phyloP scores from a whole-genome alignment of 2,797 vertebrate species.

The Chaunax sp. region DNA sequence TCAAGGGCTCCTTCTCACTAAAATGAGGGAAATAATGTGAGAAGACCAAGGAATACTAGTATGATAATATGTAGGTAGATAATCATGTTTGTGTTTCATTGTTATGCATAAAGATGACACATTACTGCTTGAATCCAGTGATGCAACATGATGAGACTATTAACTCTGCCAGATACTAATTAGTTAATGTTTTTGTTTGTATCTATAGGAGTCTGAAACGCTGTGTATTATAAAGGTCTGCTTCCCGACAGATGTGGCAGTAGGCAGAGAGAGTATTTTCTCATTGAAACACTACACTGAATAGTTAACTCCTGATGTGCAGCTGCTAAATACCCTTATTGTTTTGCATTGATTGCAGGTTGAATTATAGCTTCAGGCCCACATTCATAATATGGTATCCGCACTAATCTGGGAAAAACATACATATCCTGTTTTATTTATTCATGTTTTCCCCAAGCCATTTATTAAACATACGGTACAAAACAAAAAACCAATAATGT shows the following conservation, averaged over 20 bases:
- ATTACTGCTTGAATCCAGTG: slow-evolving; percentile 56
- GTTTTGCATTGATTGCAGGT: slow-evolving; percentile 21
- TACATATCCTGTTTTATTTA: slow-evolving; percentile 16
- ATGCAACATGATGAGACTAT: slow-evolving; percentile 70
- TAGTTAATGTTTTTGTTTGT: slow-evolving; percentile 57
- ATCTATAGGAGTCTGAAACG: slow-evolving; percentile 37
- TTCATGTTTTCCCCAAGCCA: neutral
- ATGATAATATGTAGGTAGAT: slow-evolving; percentile 47
- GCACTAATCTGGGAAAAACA: slow-evolving; percentile 25
- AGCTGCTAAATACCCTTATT: slow-evolving; percentile 21
- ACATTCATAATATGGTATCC: slow-evolving; percentile 14
- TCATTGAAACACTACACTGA: slow-evolving; percentile 4
- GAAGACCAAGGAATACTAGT: slow-evolving; percentile 7
- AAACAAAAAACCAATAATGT: too few relatives aligned
- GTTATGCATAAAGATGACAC: slow-evolving; percentile 62
- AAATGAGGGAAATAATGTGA: slow-evolving; percentile 3
- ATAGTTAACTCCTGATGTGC: slow-evolving; percentile 20
- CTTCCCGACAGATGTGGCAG: slow-evolving; percentile 32
- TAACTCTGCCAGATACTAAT: slow-evolving; percentile 53
- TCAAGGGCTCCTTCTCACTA: slow-evolving; percentile 33
- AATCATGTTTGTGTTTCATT: slow-evolving; percentile 55
- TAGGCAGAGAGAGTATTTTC: slow-evolving; percentile 16
- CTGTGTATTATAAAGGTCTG: slow-evolving; percentile 22
- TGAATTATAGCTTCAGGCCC: slow-evolving; percentile 19
- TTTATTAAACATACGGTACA: too few relatives aligned